Conservation (phyloP, 1,140 invertebrate species). For the Eurosta solidaginis region DNA sequence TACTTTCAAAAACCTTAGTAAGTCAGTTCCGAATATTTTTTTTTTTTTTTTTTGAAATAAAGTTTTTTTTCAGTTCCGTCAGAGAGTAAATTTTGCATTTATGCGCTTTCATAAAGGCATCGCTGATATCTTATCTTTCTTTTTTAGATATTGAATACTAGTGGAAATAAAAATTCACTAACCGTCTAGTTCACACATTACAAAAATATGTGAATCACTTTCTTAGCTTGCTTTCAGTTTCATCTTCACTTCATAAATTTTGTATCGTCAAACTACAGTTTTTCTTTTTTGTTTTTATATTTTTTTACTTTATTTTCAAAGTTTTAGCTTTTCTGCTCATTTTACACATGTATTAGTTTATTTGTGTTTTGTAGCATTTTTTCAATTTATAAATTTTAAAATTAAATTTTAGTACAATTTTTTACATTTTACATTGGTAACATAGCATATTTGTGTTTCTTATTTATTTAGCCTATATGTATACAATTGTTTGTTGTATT, state of each 20-base stretch:
- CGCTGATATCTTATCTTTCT: too few species aligned
- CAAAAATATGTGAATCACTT: too few species aligned
- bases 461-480: neutral
- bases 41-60: too few species aligned
- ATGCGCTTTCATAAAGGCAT: too few species aligned
- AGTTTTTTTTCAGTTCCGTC: too few species aligned
- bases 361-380: neutral
- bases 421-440: slow-evolving; percentile 25
- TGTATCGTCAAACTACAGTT: slow-evolving; percentile 30
- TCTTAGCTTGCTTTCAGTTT: neutral
- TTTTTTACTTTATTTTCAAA: slow-evolving; percentile 31
- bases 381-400: slow-evolving; percentile 17
- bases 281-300: slow-evolving; percentile 17
- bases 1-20: too few species aligned
- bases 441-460: slow-evolving; percentile 9
- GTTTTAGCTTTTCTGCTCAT: neutral
- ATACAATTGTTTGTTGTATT: neutral
- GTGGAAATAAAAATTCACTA: too few species aligned
- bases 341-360: slow-evolving; percentile 28
- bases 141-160: too few species aligned
- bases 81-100: too few species aligned
- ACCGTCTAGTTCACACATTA: too few species aligned
- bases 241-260: neutral
- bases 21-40: too few species aligned
- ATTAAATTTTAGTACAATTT: slow-evolving; percentile 27